phyloP scores from a whole-genome alignment of 2,797 vertebrate genomes.

The Sternotherus odoratus region DNA sequence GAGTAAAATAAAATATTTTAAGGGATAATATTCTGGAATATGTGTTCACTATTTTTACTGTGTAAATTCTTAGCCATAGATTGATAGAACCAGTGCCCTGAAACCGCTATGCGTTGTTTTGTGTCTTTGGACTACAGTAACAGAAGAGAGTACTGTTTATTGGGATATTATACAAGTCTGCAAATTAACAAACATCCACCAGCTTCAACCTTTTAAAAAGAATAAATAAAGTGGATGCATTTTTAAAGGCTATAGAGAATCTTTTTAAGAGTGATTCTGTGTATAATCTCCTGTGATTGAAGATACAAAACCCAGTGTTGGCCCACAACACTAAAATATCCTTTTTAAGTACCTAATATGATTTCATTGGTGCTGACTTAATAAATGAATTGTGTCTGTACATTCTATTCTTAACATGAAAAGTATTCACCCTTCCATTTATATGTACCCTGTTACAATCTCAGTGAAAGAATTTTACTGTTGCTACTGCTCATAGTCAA shows the following conservation, averaged over 20 bases:
- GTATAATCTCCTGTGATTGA: background rate
- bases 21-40: background rate
- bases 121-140: rapidly evolving
- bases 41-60: background rate
- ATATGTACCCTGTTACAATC: background rate
- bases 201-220: background rate
- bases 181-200: background rate
- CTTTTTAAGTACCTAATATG: background rate
- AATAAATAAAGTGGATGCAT: background rate
- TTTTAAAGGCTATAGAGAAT: background rate
- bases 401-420: rapidly evolving
- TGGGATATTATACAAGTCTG: background rate
- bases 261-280: background rate
- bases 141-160: background rate
- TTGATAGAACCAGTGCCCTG: background rate
- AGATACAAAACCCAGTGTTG: background rate
- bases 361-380: background rate
- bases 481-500: background rate
- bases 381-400: background rate
- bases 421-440: slow-evolving; percentile 3
- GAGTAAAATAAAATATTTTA: background rate
- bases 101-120: background rate
- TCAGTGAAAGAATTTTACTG: background rate
- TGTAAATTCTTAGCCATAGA: background rate
- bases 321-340: background rate